Conservation (phyloP, 23 tunicate genomes). For the Styela plicata region DNA sequence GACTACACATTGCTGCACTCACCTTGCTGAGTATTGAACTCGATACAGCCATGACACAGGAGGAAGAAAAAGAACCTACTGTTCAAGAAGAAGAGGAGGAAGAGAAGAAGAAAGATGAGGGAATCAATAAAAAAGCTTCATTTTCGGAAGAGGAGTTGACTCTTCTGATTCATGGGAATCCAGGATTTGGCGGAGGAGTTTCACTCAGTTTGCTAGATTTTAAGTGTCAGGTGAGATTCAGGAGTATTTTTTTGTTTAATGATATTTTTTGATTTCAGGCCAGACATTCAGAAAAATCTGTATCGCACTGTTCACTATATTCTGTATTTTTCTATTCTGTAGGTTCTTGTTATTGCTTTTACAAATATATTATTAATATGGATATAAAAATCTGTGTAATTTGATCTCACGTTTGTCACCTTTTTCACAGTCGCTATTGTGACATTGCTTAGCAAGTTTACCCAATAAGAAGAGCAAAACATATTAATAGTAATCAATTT, state of each 20-base stretch:
- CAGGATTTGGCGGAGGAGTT: conserved; percentile 63
- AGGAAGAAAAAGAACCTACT: neutral
- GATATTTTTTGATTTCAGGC: neutral
- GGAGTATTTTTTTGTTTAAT: neutral
- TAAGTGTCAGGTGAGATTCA: conserved; percentile 31
- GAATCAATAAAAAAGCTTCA: conserved; percentile 7
- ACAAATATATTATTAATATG: neutral
- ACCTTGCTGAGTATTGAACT: conserved; percentile 63
- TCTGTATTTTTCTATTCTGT: neutral
- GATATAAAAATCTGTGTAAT: neutral
- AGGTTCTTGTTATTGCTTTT: neutral
- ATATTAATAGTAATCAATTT: no score
- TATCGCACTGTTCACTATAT: neutral
- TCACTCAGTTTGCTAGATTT: conserved; percentile 47
- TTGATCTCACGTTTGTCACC: no score
- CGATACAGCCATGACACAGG: conserved; percentile 39
- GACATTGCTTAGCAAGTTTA: no score
- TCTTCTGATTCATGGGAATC: conserved; percentile 76
- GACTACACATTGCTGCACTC: conserved; percentile 56
- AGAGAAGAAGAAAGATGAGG: conserved; percentile 8
- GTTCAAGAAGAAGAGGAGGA: conserved; percentile 2
- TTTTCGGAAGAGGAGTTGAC: conserved; percentile 74
- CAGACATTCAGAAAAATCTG: neutral
- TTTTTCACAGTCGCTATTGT: no score
- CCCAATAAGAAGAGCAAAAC: no score